Conservation (phyloP, 2,113 vertebrate species). For the Piaya cayana region DNA sequence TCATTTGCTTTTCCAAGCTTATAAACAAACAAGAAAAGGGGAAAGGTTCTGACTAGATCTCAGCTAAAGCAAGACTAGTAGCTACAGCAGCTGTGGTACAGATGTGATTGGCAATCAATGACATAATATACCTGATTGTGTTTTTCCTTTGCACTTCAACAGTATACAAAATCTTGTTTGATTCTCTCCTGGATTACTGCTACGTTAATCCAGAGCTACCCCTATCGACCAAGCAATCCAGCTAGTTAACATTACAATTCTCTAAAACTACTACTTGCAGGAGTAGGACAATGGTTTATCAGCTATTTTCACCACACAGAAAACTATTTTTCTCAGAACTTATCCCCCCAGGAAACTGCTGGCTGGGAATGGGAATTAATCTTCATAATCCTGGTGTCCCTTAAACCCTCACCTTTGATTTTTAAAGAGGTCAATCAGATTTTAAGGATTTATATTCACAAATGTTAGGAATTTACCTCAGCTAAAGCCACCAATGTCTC, state of each 20-base stretch:
- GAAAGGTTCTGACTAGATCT: not conserved
- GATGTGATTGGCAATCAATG: not conserved
- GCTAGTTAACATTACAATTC: not conserved
- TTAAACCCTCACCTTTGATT: slow-evolving; percentile 62
- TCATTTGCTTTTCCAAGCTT: not conserved
- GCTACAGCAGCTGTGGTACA: not conserved
- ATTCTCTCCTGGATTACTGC: not conserved
- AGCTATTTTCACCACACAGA: slow-evolving; percentile 7
- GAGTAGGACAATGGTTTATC: not conserved
- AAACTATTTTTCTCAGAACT: slow-evolving; percentile 27
- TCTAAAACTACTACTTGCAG: not conserved
- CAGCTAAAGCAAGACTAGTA: not conserved
- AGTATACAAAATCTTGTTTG: rapidly evolving
- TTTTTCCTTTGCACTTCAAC: not conserved
- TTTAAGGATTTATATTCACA: slow-evolving; percentile 55
- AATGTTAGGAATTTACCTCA: slow-evolving; percentile 48
- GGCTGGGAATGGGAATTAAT: slow-evolving; percentile 64
- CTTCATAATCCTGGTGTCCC: slow-evolving; percentile 62
- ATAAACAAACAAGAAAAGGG: not conserved
- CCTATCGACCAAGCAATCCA: not conserved
- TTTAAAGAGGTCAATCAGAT: slow-evolving; percentile 54
- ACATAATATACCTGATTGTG: not conserved
- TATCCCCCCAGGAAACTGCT: slow-evolving; percentile 17
- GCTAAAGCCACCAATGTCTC: slow-evolving; percentile 7
- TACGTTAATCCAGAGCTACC: not conserved